Conservation (phyloP, 2,113 vertebrate genomes). For the Xyliphius kryptos region DNA sequence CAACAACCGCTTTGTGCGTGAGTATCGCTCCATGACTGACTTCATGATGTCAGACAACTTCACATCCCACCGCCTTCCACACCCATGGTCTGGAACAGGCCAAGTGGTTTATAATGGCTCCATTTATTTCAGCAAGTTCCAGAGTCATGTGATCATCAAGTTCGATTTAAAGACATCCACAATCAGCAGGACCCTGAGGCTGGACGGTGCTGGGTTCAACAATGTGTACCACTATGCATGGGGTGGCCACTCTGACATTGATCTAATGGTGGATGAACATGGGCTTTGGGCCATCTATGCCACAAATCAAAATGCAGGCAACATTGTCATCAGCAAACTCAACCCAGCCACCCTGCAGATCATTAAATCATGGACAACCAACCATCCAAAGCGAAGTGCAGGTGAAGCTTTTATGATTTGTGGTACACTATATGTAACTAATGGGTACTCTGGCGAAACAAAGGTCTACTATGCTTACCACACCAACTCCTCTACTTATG, state of each 20-base stretch:
- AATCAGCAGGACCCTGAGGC: constrained; percentile 88
- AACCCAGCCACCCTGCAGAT: constrained; percentile 88
- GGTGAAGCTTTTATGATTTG: constrained; percentile 98
- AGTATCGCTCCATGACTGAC: constrained; percentile 90
- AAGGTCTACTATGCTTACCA: constrained; percentile 97
- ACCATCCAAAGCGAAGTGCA: constrained; percentile 93
- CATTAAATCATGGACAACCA: constrained; percentile 89
- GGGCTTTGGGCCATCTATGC: constrained; percentile 96
- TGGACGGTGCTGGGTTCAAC: constrained; percentile 92
- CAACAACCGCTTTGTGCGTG: constrained; percentile 96
- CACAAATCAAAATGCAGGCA: too few relatives aligned
- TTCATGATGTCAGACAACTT: constrained; percentile 96
- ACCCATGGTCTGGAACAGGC: too few relatives aligned
- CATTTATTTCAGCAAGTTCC: constrained; percentile 99
- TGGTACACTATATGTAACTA: constrained; percentile 94
- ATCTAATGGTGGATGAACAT: constrained; percentile 94
- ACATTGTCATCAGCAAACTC: too few relatives aligned
- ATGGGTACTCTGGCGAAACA: constrained; percentile 91
- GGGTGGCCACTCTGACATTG: constrained; percentile 97
- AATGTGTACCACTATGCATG: constrained; percentile 97
- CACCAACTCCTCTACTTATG: constrained; percentile 95
- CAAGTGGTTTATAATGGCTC: too few relatives aligned
- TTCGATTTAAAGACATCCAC: constrained; percentile 90
- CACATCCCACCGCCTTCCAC: constrained; percentile 93
- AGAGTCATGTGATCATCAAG: constrained; percentile 95